Percentiles rank a stretch among this genome's conserved stretches.
These are phyloP conservation scores for Opisthocomus hoazin DNA, from an alignment of 2,113 vertebrate species.

Conservation along the genomic window DNA sequence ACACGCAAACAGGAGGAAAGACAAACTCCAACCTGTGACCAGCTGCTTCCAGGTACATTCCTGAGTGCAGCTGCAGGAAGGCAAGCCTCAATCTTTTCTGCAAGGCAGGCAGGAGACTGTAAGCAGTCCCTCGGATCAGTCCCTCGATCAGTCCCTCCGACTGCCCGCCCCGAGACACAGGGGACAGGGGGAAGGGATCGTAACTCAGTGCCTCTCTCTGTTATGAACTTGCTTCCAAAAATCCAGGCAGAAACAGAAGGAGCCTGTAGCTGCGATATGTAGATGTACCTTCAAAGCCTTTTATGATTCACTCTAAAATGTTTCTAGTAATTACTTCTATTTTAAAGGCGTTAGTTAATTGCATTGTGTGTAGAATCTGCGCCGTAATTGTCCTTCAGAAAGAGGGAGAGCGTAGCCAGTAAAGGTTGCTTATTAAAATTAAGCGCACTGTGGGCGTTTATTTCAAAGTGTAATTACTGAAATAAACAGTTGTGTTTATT, in stretches of 20 bases:
- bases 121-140: neutral
- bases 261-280: constrained; percentile 16
- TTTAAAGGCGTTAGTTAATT: constrained; percentile 59
- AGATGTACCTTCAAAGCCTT: constrained; percentile 55
- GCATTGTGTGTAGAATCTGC: constrained; percentile 32
- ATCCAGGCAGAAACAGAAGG: constrained; percentile 3
- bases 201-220: neutral
- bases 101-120: neutral
- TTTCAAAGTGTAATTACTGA: constrained; percentile 68
- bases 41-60: constrained; percentile 65
- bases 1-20: constrained; percentile 43
- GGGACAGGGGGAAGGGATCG: neutral
- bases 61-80: constrained; percentile 52
- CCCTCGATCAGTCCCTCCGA: neutral
- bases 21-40: neutral
- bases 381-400: constrained; percentile 59
- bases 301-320: constrained; percentile 45
- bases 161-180: neutral
- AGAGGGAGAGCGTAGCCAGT: constrained; percentile 40
- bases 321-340: constrained; percentile 59
- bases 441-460: constrained; percentile 53
- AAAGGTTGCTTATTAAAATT: constrained; percentile 60
- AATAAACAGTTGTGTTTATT: constrained; percentile 68
- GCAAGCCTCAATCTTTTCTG: neutral
- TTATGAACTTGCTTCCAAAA: neutral